Base-by-base conservation (phyloP, 1,140 invertebrate genomes). In the Bombus pascuorum region DNA sequence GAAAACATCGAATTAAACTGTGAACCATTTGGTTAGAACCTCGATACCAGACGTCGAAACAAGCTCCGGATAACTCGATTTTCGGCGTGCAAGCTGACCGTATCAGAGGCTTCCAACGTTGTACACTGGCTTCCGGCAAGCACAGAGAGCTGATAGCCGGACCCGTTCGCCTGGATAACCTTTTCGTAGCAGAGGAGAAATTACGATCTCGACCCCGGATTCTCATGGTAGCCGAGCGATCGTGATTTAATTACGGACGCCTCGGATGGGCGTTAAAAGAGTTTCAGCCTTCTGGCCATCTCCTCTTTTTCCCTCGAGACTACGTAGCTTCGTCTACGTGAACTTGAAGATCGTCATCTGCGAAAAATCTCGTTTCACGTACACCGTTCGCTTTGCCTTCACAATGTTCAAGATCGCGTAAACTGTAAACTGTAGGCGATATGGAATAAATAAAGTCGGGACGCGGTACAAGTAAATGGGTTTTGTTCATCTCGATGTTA, bases 161-260 rank as follows among this genome's bases (percentile, higher is more conserved):
- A 57, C 42, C 18, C 39, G 25, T 18, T 37, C 32, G 10, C 18
- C 44, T 37, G n/a, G 83, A 76, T 87, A 87, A 87, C 71, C 76
- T 80, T 84, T 66, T 39, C 62, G 32, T 18, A 34, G 72, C 44
- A 13, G 13, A 2, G n/a, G 15, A 76, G 70, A 71, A 81, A 85
- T 81, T 74, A 85, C 70, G 83, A 85, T 81, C 83, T 32, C 37
- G 74, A 86, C 32, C 59, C 57, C 72, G 71, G 83, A 80, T 79
- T 80, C 79, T 22, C n/a, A 75, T 65, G 74, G 62, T 44, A 66
- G 15, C 78, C 47, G 62, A 73, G 39, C 59, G 68, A 81, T 86
- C 83, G 74, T 85, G 83, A 85, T 87, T 85, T 85, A 81, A 87
- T 68, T 80, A 86, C 71, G 73, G 59, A 15, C 42, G 42, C 47